These are phyloP conservation scores for Orchesella cincta DNA, from an alignment of 1,140 invertebrate species.

Conservation along the genomic window DNA sequence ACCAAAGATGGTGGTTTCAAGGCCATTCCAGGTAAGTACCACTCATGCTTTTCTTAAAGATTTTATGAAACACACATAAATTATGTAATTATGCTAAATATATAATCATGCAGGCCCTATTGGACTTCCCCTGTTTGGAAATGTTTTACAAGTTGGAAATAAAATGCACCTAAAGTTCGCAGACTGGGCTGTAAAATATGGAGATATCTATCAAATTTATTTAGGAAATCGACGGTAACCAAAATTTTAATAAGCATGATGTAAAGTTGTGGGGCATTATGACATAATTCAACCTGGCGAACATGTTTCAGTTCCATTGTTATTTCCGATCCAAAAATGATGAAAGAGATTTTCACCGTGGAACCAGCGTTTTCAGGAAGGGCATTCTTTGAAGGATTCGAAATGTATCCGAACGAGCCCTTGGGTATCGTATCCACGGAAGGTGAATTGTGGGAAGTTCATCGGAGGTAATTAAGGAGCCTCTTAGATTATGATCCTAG, in stretches of 20 bases:
- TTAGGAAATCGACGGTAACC: neutral
- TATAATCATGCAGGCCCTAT: neutral
- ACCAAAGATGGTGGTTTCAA: neutral
- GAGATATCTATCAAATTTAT: neutral
- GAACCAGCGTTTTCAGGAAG: conserved; percentile 28
- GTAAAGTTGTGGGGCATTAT: neutral
- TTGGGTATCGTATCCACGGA: neutral
- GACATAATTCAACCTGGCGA: too few relatives aligned
- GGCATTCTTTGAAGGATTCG: neutral
- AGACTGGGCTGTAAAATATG: conserved; percentile 16
- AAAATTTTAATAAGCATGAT: neutral
- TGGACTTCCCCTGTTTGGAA: conserved; percentile 1
- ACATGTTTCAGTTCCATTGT: conserved; percentile 18
- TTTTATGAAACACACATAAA: neutral
- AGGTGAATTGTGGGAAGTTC: conserved; percentile 18
- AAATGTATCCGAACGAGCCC: conserved; percentile 1
- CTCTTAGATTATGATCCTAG: too few relatives aligned
- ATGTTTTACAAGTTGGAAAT: neutral
- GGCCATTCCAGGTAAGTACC: neutral
- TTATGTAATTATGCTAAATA: neutral
- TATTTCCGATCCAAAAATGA: conserved; percentile 24
- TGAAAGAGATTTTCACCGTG: conserved; percentile 27
- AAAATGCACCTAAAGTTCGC: conserved; percentile 17
- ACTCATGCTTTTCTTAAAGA: neutral
- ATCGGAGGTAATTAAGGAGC: too few relatives aligned